Conservation (phyloP, 2,888 invertebrate species). For the Holacanthella duospinosa region DNA sequence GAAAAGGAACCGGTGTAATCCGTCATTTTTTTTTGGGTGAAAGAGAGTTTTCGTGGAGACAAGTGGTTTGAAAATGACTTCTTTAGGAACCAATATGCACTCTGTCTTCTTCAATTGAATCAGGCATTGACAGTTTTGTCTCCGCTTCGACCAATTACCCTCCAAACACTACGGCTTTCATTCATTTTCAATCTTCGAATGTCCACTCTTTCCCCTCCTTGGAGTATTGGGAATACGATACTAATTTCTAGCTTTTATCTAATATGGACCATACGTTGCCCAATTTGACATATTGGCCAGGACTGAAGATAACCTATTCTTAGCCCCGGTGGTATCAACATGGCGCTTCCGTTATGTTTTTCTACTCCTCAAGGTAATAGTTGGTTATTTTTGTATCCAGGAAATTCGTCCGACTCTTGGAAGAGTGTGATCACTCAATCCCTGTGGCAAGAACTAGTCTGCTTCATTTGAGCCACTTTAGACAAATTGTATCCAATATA, state of each 20-base stretch:
- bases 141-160: neutral
- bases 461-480: no score
- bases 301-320: no score
- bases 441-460: no score
- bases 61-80: constrained; percentile 11
- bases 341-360: no score
- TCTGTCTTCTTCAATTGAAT: constrained; percentile 20
- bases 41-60: neutral
- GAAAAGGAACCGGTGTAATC: neutral
- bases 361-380: no score
- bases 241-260: neutral
- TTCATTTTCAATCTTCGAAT: neutral
- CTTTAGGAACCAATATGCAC: constrained; percentile 21
- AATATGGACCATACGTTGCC: neutral
- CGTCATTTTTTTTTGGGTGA: neutral
- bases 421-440: no score
- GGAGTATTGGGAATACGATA: neutral
- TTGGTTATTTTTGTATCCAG: no score
- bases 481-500: no score
- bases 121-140: constrained; percentile 4
- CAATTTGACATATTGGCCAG: neutral
- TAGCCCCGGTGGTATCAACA: no score
- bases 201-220: neutral
- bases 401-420: no score
- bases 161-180: neutral